A percentile compares a stretch with the other conserved stretches of the same genome.
Evolutionary conservation across 2,113 vertebrate genomes (phyloP).

Genomic region (Marcusenius ussheri): DNA sequence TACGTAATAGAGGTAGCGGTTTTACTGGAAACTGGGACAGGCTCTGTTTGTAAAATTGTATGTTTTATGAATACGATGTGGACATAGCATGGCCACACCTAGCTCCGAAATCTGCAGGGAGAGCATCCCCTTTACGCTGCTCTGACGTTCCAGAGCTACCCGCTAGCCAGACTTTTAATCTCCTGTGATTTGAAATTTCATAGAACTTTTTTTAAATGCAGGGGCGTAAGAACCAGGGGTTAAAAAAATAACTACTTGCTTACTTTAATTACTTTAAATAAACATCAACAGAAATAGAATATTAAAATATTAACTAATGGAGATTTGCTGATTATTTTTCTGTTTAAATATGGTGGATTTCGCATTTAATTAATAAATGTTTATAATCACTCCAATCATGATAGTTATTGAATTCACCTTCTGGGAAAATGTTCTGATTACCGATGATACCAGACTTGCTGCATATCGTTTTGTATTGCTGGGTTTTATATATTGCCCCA

Average conservation of each 20-base stretch:
- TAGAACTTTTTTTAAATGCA: not conserved
- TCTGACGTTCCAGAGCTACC: not conserved
- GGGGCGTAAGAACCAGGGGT: not conserved
- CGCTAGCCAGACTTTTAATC: not conserved
- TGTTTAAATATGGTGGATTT: not conserved
- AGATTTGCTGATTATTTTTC: not conserved
- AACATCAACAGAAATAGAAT: not conserved
- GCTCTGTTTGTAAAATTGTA: not conserved
- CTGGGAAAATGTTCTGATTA: not conserved
- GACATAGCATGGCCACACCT: not conserved
- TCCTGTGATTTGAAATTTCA: not conserved
- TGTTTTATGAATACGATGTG: conserved; percentile 2
- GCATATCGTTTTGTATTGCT: not conserved
- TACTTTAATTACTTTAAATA: not conserved
- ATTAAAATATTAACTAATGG: not conserved
- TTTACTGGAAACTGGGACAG: not conserved
- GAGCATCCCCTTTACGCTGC: not conserved
- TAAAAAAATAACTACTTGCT: not conserved
- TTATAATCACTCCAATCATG: not conserved
- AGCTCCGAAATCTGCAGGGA: not conserved
- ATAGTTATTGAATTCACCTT: not conserved
- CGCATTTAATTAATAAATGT: not conserved
- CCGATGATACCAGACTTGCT: not conserved
- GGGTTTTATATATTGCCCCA: not conserved
- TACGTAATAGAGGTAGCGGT: not conserved